Conservation (phyloP, 1,140 invertebrate genomes). For the Euwallacea fornicatus region DNA sequence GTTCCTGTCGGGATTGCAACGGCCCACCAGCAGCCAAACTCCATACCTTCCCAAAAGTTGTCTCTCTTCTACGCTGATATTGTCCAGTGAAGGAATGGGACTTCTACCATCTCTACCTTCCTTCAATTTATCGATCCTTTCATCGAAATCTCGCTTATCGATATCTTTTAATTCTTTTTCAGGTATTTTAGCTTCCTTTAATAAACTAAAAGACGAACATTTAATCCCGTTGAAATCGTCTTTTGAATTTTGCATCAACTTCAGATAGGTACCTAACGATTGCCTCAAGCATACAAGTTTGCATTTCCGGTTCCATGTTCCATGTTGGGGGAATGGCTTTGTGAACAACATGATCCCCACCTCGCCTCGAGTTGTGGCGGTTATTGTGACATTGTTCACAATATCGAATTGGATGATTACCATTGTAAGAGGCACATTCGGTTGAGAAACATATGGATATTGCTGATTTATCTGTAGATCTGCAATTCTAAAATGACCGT, state of each 20-base stretch:
- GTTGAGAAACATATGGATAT: slow-evolving; percentile 95
- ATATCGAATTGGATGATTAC: slow-evolving; percentile 92
- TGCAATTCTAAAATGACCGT: slow-evolving; percentile 76
- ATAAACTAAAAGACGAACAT: slow-evolving; percentile 55
- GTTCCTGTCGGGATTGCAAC: slow-evolving; percentile 83
- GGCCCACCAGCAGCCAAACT: slow-evolving; percentile 93
- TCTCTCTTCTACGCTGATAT: slow-evolving; percentile 74
- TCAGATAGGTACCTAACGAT: slow-evolving; percentile 77
- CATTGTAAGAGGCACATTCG: slow-evolving; percentile 95
- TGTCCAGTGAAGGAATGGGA: slow-evolving; percentile 55
- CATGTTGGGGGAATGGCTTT: slow-evolving; percentile 81
- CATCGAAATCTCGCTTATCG: slow-evolving; percentile 57
- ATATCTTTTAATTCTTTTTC: slow-evolving; percentile 59
- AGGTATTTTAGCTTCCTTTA: slow-evolving; percentile 78
- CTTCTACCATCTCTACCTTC: slow-evolving; percentile 46
- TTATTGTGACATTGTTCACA: slow-evolving; percentile 89
- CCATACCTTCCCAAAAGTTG: slow-evolving; percentile 93
- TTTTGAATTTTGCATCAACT: not conserved
- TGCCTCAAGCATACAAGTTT: slow-evolving; percentile 94
- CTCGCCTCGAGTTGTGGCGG: slow-evolving; percentile 81
- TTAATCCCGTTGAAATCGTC: not conserved
- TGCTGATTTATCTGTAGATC: slow-evolving; percentile 89
- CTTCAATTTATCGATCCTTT: slow-evolving; percentile 62
- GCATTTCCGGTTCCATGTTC: slow-evolving; percentile 86
- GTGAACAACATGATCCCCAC: slow-evolving; percentile 89